These are phyloP conservation scores for Heliconius hewitsoni DNA, from an alignment of 1,140 invertebrate species.

Conservation along the genomic window DNA sequence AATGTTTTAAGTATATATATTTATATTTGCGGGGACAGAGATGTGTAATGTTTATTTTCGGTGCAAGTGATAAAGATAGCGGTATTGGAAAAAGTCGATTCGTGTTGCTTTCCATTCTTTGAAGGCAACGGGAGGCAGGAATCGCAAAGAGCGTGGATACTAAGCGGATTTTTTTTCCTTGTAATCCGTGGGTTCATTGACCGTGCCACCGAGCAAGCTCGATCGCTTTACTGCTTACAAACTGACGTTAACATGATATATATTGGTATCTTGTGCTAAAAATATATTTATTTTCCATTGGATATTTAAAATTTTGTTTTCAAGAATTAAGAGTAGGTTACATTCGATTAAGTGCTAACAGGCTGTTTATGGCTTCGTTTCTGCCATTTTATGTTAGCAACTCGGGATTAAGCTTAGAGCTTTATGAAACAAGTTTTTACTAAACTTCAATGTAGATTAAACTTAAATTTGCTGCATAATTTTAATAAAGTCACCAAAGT, in stretches of 20 bases:
- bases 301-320: not conserved
- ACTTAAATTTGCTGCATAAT: no score
- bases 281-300: not conserved
- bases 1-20: slow-evolving; percentile 25
- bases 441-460: no score
- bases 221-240: slow-evolving; percentile 31
- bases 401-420: no score
- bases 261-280: slow-evolving; percentile 15
- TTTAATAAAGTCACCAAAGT: no score
- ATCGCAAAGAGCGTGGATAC: slow-evolving; percentile 54
- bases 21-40: slow-evolving; percentile 22
- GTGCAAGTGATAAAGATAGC: slow-evolving; percentile 58
- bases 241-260: slow-evolving; percentile 35
- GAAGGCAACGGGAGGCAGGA: slow-evolving; percentile 64
- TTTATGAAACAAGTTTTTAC: not conserved
- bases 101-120: slow-evolving; percentile 58
- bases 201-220: slow-evolving; percentile 37
- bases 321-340: slow-evolving; percentile 2
- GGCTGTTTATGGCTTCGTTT: not conserved
- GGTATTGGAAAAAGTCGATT: slow-evolving; percentile 61
- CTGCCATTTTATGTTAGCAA: not conserved
- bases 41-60: slow-evolving; percentile 51
- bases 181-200: slow-evolving; percentile 54
- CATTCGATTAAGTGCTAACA: not conserved
- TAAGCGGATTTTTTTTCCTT: slow-evolving; percentile 58